A percentile compares a stretch with the other conserved stretches of the same genome.
Conservation (phyloP, 2,888 invertebrate genomes). For the Drosophila nr. fundita region DNA sequence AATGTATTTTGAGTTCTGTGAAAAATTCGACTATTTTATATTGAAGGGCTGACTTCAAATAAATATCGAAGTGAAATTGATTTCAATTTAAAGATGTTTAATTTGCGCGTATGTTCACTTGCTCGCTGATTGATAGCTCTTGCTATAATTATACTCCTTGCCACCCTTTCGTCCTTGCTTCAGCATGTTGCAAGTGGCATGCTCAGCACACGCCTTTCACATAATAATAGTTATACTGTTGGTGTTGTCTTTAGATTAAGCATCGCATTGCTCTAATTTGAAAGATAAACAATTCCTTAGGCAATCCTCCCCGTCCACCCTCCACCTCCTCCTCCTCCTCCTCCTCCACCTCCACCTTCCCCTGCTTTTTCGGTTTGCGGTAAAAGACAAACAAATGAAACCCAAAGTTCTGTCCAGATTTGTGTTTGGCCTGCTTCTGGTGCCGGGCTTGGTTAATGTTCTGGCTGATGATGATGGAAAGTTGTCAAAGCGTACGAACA, state of each 20-base stretch:
- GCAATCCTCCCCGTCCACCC: not conserved
- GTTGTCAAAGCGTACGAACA: slow-evolving; percentile 75
- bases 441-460: slow-evolving; percentile 4
- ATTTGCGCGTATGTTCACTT: not conserved
- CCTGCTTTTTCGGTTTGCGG: slow-evolving; percentile 2
- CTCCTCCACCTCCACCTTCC: too few relatives aligned
- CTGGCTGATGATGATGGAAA: slow-evolving; percentile 67
- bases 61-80: not conserved
- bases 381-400: slow-evolving; percentile 68
- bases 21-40: not conserved
- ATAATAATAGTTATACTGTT: slow-evolving; percentile 16
- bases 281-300: slow-evolving; percentile 58
- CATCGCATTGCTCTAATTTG: slow-evolving; percentile 58
- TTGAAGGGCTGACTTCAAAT: not conserved
- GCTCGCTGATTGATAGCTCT: not conserved
- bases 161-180: not conserved
- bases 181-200: not conserved
- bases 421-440: slow-evolving; percentile 27
- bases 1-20: not conserved
- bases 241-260: slow-evolving; percentile 65
- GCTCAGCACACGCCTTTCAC: too few relatives aligned
- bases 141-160: slow-evolving; percentile 1
- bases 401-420: slow-evolving; percentile 49
- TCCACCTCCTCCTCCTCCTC: not conserved
- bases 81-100: not conserved